A percentile compares a stretch with the other conserved stretches of the same genome.
phyloP scores from a whole-genome alignment of 2,113 vertebrate genomes.

The Suricata suricatta region DNA sequence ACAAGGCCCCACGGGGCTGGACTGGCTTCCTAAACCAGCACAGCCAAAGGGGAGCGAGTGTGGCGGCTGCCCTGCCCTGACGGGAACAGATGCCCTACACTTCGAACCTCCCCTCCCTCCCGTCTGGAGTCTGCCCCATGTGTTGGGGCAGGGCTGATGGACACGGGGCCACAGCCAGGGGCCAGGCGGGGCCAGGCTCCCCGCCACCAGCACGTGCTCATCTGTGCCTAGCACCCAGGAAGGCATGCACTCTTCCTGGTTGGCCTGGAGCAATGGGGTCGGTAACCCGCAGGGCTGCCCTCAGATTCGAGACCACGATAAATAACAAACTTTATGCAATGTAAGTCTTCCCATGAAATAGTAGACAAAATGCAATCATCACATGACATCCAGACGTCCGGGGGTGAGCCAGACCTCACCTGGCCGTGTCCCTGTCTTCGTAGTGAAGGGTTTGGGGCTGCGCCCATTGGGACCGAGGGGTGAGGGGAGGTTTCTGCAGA shows the following conservation, averaged over 20 bases:
- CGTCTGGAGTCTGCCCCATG: rapidly evolving
- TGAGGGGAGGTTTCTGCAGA: no score
- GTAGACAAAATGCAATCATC: background rate
- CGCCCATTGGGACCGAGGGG: background rate
- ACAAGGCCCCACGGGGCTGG: background rate
- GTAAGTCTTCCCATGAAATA: background rate
- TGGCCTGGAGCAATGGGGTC: background rate
- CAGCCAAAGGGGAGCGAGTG: rapidly evolving
- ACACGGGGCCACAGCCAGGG: no score
- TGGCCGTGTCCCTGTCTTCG: rapidly evolving
- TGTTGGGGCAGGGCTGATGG: rapidly evolving
- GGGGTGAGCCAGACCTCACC: no score
- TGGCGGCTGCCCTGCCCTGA: background rate
- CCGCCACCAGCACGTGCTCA: rapidly evolving
- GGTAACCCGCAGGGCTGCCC: background rate
- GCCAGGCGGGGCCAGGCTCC: no score
- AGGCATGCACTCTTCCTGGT: no score
- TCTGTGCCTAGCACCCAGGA: background rate
- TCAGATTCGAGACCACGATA: background rate
- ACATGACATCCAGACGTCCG: no score
- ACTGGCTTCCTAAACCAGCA: background rate
- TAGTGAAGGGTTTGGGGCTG: background rate
- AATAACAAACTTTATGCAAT: background rate
- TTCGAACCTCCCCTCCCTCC: background rate
- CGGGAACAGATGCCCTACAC: rapidly evolving